These are phyloP conservation scores for Petaurus breviceps DNA, from an alignment of 2,113 vertebrate genomes.

Conservation along the genomic window DNA sequence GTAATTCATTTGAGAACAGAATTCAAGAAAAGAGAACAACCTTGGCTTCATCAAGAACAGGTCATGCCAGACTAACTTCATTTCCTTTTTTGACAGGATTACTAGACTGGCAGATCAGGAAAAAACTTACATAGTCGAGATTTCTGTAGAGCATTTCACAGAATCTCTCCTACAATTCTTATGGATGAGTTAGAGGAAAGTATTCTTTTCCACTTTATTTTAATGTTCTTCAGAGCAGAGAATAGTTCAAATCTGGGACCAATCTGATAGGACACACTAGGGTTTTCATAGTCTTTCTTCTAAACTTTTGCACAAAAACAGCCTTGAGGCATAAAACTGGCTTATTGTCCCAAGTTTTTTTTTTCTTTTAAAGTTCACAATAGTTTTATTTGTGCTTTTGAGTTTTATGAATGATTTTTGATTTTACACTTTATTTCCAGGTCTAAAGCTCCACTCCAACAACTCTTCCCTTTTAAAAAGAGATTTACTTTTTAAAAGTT, in stretches of 20 bases:
- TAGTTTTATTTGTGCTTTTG: background rate
- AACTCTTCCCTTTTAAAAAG: background rate
- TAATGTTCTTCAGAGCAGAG: background rate
- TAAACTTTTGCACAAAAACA: background rate
- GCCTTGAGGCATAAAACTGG: background rate
- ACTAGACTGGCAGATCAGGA: background rate
- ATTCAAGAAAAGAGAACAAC: background rate
- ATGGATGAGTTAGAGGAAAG: background rate
- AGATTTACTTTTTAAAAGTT: background rate
- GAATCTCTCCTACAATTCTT: background rate
- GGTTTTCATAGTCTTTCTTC: background rate
- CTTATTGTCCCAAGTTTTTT: background rate
- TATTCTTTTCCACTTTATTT: background rate
- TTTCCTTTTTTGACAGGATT: background rate
- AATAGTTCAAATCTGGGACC: background rate
- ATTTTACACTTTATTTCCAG: background rate
- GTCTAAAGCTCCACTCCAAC: background rate
- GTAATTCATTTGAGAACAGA: background rate
- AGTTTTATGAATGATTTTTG: background rate
- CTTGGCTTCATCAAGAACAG: background rate
- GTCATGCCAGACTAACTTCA: background rate
- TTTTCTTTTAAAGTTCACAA: background rate
- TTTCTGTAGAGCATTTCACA: background rate
- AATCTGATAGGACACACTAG: background rate
- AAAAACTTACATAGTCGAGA: background rate